Conservation (phyloP, 1,140 invertebrate genomes). For the Akabosia matsudoensis region DNA sequence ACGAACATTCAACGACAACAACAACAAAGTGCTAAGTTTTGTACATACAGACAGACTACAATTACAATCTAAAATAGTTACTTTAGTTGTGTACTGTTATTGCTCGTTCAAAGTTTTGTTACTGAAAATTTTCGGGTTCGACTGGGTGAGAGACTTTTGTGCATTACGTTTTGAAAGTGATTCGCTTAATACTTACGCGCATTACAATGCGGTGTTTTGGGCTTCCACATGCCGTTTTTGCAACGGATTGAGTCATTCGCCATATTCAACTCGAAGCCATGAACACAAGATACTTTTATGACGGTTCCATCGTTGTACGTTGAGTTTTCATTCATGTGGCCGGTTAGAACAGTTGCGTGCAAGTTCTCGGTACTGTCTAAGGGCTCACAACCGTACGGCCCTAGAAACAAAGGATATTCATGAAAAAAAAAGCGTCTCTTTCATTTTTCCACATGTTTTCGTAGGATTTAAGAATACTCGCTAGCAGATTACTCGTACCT, state of each 20-base stretch:
- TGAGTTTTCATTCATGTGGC: slow-evolving; percentile 48
- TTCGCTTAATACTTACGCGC: slow-evolving; percentile 60
- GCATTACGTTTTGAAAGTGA: not conserved
- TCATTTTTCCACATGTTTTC: not conserved
- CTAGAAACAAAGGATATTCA: slow-evolving; percentile 64
- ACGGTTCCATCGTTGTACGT: slow-evolving; percentile 60
- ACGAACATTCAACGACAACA: not conserved
- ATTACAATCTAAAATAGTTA: no score
- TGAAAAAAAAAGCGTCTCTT: not conserved
- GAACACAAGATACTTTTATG: slow-evolving; percentile 67
- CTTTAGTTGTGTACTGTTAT: no score
- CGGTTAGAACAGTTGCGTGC: slow-evolving; percentile 63
- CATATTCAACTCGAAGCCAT: slow-evolving; percentile 70
- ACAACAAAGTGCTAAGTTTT: no score
- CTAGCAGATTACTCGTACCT: slow-evolving; percentile 48
- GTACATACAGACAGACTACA: not conserved
- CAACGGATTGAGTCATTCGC: slow-evolving; percentile 74
- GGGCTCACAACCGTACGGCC: slow-evolving; percentile 48
- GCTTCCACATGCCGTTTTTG: slow-evolving; percentile 73
- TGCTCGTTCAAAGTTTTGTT: no score
- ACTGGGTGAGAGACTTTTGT: no score
- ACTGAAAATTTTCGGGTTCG: no score
- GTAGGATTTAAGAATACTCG: slow-evolving; percentile 54
- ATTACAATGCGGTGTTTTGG: slow-evolving; percentile 69
- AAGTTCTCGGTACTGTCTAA: slow-evolving; percentile 62